Percentiles rank a stretch among this genome's conserved stretches.
phyloP scores from a whole-genome alignment of 1,140 invertebrate genomes.

The Lordiphosa clarofinis region DNA sequence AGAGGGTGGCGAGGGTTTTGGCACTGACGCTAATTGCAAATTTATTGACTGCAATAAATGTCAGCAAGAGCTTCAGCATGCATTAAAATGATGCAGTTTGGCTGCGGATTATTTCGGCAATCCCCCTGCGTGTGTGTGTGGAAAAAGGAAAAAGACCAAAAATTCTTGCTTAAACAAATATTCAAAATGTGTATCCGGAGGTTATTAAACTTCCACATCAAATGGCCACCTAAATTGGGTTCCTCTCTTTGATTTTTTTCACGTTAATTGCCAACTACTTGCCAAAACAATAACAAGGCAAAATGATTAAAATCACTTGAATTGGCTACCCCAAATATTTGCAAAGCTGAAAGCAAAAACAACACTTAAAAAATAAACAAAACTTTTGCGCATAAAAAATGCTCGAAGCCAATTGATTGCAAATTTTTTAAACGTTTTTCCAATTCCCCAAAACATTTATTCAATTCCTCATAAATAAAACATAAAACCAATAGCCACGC shows the following conservation, averaged over 20 bases:
- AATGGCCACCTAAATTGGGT: conserved; percentile 1
- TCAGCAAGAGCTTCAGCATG: conserved; percentile 48
- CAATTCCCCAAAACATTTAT: no score
- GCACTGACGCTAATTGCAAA: conserved; percentile 58
- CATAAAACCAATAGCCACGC: background rate
- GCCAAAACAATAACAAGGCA: background rate
- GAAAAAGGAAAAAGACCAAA: conserved; percentile 10
- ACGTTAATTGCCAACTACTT: conserved; percentile 1
- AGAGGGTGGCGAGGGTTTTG: background rate
- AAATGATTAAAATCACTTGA: background rate
- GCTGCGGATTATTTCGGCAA: conserved; percentile 22
- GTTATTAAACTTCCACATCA: conserved; percentile 5
- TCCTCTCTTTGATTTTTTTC: no score
- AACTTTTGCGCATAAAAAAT: no score
- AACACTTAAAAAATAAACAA: no score
- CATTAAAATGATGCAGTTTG: conserved; percentile 51
- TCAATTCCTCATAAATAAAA: conserved; percentile 2
- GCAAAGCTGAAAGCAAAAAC: no score
- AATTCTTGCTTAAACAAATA: conserved; percentile 8
- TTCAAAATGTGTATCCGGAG: conserved; percentile 2
- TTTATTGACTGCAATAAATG: conserved; percentile 74
- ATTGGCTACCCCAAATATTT: background rate
- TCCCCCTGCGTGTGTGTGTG: conserved; percentile 2
- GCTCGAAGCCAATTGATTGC: no score
- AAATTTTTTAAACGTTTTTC: no score